These are phyloP conservation scores for Sciaenops ocellatus DNA, from an alignment of 2,797 vertebrate genomes.

Conservation along the genomic window DNA sequence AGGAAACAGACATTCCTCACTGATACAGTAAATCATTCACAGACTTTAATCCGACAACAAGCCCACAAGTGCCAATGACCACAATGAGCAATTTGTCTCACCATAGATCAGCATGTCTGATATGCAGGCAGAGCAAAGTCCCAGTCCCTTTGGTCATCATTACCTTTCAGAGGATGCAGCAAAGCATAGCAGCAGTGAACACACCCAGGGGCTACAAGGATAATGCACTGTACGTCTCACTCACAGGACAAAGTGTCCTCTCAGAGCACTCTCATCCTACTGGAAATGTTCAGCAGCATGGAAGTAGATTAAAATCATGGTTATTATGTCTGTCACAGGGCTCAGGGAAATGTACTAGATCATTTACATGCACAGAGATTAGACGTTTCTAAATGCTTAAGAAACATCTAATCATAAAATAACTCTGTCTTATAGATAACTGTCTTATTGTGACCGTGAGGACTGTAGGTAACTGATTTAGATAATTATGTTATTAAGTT, in stretches of 20 bases:
- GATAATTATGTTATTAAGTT: too few relatives aligned
- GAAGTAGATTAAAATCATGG: constrained; percentile 41
- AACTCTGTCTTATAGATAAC: too few relatives aligned
- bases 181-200: constrained; percentile 69
- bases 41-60: constrained; percentile 53
- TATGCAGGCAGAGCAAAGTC: constrained; percentile 68
- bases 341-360: neutral
- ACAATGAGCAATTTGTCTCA: constrained; percentile 66
- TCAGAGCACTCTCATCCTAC: constrained; percentile 41
- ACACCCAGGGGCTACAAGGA: constrained; percentile 65
- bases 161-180: constrained; percentile 78
- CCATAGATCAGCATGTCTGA: constrained; percentile 66
- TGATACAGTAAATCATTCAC: constrained; percentile 65
- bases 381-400: neutral
- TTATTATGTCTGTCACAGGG: constrained; percentile 6
- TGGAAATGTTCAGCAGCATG: constrained; percentile 42
- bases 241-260: constrained; percentile 70
- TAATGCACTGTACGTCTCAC: constrained; percentile 67
- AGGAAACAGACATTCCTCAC: constrained; percentile 28
- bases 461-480: neutral
- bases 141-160: constrained; percentile 74
- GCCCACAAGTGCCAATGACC: constrained; percentile 38
- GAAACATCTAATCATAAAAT: neutral
- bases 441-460: neutral
- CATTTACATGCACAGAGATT: constrained; percentile 5